Conservation (phyloP, 2,797 vertebrate species). For the Cossypha niveicapilla region DNA sequence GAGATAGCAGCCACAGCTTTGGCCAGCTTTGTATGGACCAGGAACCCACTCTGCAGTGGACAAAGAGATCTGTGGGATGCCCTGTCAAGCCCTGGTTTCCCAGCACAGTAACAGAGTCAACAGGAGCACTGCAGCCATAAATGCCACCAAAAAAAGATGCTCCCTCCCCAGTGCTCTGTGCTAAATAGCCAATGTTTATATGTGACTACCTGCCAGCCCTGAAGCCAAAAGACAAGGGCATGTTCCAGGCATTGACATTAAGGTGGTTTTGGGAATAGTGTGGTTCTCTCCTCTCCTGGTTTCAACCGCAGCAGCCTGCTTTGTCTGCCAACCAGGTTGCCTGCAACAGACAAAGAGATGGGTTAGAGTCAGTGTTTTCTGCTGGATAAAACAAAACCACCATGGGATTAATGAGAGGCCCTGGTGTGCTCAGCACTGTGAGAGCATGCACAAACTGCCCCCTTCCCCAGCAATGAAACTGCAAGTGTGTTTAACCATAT, state of each 20-base stretch:
- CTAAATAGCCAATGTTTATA: background rate
- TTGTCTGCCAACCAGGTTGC: background rate
- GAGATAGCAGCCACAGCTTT: background rate
- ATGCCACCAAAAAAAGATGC: background rate
- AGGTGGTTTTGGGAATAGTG: background rate
- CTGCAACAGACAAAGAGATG: background rate
- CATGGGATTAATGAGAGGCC: fast-evolving
- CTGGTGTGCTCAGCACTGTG: background rate
- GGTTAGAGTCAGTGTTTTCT: background rate
- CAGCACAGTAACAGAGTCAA: fast-evolving
- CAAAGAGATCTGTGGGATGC: background rate
- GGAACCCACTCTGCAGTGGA: background rate
- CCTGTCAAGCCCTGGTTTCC: background rate
- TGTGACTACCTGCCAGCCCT: background rate
- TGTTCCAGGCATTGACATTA: background rate
- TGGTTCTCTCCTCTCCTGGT: background rate
- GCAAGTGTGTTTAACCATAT: background rate
- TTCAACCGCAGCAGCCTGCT: background rate
- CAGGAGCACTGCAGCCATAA: background rate
- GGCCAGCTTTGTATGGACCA: background rate
- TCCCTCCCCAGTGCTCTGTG: background rate
- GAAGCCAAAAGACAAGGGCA: background rate
- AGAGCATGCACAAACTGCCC: background rate
- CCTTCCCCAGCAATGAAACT: fast-evolving
- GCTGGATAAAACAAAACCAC: background rate